Percentiles rank a stretch among this genome's conserved stretches.
Conservation (phyloP, 2,113 vertebrate genomes). For the Thamnaconus septentrionalis region DNA sequence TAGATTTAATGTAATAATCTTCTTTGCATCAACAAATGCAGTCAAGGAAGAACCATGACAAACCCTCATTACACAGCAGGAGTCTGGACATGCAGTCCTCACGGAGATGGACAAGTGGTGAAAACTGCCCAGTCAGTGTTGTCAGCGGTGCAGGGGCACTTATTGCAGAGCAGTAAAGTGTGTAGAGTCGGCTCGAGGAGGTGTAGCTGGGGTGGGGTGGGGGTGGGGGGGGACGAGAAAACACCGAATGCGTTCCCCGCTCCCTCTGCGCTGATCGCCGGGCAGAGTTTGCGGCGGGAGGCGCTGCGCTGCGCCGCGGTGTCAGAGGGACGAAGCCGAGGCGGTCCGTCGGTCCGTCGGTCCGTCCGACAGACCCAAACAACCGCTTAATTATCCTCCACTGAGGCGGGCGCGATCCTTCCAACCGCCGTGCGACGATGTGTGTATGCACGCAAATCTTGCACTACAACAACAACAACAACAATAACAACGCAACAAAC, state of each 20-base stretch:
- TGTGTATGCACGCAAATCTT: slow-evolving; percentile 30
- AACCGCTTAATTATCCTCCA: slow-evolving; percentile 1
- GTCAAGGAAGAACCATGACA: too few species aligned
- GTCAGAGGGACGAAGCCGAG: slow-evolving; percentile 67
- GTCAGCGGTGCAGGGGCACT: slow-evolving; percentile 29
- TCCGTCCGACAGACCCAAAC: slow-evolving; percentile 12
- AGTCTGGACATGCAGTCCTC: too few species aligned
- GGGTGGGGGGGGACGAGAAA: slow-evolving; percentile 38
- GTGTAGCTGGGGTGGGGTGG: background rate
- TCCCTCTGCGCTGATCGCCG: slow-evolving; percentile 39
- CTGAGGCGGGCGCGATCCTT: slow-evolving; percentile 25
- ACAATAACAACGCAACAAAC: too few species aligned
- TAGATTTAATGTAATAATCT: too few species aligned
- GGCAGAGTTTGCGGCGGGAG: too few species aligned
- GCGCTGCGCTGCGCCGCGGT: slow-evolving; percentile 18
- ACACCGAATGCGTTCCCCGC: slow-evolving; percentile 40
- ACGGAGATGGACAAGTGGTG: slow-evolving; percentile 1
- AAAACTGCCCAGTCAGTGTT: slow-evolving; percentile 38
- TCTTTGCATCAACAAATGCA: too few species aligned
- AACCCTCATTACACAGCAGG: too few species aligned
- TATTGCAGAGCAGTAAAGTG: slow-evolving; percentile 43
- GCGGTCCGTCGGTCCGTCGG: slow-evolving; percentile 44
- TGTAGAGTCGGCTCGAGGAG: slow-evolving; percentile 21
- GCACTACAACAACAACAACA: slow-evolving; percentile 3
- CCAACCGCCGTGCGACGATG: slow-evolving; percentile 3